phyloP scores from a whole-genome alignment of 2,888 invertebrate species.

The Drosophila phalerata region DNA sequence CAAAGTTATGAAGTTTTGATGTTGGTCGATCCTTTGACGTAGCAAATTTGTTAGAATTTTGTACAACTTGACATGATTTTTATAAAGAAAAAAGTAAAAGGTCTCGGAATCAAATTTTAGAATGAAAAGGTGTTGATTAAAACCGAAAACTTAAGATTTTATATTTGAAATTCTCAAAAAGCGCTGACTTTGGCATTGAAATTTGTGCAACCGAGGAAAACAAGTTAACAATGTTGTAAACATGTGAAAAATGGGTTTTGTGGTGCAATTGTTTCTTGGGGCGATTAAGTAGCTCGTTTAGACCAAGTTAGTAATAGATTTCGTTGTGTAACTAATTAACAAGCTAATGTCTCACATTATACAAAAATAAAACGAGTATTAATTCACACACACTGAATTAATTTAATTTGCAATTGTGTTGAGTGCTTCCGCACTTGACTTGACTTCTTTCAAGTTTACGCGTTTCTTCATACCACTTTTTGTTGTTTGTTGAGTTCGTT shows the following conservation, averaged over 20 bases:
- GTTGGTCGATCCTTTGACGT: too few relatives aligned
- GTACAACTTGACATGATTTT: too few relatives aligned
- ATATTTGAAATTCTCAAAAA: not conserved
- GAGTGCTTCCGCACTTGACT: constrained; percentile 36
- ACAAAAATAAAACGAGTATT: constrained; percentile 5
- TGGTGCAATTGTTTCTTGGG: constrained; percentile 35
- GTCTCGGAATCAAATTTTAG: too few relatives aligned
- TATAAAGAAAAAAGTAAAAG: too few relatives aligned
- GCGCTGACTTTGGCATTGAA: constrained; percentile 40
- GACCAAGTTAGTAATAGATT: constrained; percentile 45
- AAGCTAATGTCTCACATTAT: constrained; percentile 40
- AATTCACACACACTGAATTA: constrained; percentile 29
- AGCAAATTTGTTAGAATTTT: too few relatives aligned
- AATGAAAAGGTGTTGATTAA: too few relatives aligned
- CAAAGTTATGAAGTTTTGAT: too few relatives aligned
- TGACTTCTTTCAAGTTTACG: constrained; percentile 10
- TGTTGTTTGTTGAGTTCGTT: too few relatives aligned
- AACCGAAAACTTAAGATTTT: too few relatives aligned
- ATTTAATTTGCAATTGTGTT: constrained; percentile 39
- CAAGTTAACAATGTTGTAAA: constrained; percentile 31
- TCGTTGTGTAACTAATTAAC: constrained; percentile 51
- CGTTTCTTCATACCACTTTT: constrained; percentile 1
- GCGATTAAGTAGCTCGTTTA: constrained; percentile 34
- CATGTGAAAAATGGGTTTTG: constrained; percentile 45
- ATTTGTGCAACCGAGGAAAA: constrained; percentile 1